Evolutionary conservation across 2,113 vertebrate genomes (phyloP).

Genomic region (Emydura subglobosa): DNA sequence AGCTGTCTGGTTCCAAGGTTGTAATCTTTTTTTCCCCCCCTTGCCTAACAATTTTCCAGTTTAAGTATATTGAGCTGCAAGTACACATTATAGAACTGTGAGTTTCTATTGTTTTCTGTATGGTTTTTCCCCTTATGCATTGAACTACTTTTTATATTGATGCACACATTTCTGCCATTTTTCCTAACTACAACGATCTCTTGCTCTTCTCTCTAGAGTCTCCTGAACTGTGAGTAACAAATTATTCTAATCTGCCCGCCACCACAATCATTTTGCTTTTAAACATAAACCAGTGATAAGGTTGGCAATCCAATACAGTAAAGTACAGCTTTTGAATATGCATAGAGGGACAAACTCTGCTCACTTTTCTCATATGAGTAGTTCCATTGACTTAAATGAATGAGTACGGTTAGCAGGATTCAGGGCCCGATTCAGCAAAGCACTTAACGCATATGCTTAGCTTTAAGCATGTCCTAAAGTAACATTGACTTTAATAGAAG

Average conservation of each 20-base stretch:
- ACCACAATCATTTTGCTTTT: not conserved
- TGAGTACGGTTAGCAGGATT: not conserved
- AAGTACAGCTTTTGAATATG: not conserved
- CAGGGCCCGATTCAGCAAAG: not conserved
- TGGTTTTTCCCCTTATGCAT: not conserved
- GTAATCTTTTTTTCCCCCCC: not conserved
- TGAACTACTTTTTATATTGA: not conserved
- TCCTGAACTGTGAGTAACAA: not conserved
- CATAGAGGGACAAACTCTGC: not conserved
- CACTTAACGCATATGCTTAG: not conserved
- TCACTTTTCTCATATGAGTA: not conserved
- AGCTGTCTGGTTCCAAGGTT: slow-evolving; percentile 9
- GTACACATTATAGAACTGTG: not conserved
- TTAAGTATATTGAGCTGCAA: not conserved
- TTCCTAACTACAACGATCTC: not conserved
- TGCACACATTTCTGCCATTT: not conserved
- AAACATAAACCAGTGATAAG: not conserved
- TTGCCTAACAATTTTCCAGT: not conserved
- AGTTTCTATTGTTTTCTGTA: not conserved
- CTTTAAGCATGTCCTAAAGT: not conserved
- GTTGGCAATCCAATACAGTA: not conserved
- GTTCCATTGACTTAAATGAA: not conserved
- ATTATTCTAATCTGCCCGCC: not conserved
- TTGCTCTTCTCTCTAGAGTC: not conserved
- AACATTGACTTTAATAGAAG: not conserved